These are phyloP conservation scores for Dascyllus trimaculatus DNA, from an alignment of 2,113 vertebrate species.

Conservation along the genomic window DNA sequence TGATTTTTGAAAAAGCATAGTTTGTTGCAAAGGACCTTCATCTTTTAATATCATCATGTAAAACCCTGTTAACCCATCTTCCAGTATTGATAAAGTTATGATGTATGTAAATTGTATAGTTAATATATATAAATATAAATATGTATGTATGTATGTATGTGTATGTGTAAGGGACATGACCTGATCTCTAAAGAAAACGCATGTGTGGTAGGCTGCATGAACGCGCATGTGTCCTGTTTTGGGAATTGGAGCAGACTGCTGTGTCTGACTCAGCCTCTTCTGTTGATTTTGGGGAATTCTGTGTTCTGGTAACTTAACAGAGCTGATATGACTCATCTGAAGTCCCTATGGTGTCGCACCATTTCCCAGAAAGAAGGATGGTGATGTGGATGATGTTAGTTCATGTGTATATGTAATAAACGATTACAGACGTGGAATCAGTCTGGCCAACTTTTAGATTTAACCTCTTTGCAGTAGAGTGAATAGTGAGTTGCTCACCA, in stretches of 20 bases:
- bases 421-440: conserved; percentile 7
- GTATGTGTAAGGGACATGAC: too few relatives aligned
- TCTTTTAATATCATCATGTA: too few relatives aligned
- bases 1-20: neutral
- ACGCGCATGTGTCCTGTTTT: conserved; percentile 57
- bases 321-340: conserved; percentile 68
- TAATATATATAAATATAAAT: too few relatives aligned
- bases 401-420: conserved; percentile 15
- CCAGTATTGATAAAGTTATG: neutral
- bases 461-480: neutral
- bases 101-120: neutral
- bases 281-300: conserved; percentile 61
- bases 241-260: conserved; percentile 54
- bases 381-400: conserved; percentile 36
- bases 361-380: conserved; percentile 65
- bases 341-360: conserved; percentile 34
- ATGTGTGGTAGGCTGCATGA: conserved; percentile 8
- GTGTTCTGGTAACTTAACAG: conserved; percentile 59
- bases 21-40: neutral
- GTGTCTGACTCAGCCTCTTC: conserved; percentile 66
- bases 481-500: conserved; percentile 22
- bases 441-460: conserved; percentile 28
- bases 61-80: neutral
- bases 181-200: neutral
- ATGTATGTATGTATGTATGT: too few relatives aligned